These are phyloP conservation scores for Chondrosia reniformis DNA, from an alignment of 37 sponge, comb jelly and placozoan species.

Conservation along the genomic window DNA sequence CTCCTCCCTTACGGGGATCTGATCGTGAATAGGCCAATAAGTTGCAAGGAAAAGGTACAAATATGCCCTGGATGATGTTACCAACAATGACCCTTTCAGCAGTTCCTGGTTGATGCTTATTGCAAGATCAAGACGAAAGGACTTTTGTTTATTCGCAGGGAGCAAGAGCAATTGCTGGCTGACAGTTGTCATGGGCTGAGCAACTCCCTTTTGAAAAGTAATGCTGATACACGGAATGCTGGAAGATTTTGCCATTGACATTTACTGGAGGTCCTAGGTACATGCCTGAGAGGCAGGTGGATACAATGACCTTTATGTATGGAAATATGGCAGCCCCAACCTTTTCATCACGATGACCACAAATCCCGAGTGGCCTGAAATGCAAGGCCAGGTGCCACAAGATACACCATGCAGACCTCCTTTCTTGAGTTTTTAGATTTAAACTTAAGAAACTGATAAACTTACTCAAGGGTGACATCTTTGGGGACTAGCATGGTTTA, in stretches of 20 bases:
- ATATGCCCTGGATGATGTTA: conserved; percentile 78
- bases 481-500: too few species aligned
- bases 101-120: conserved; percentile 57
- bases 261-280: conserved; percentile 59
- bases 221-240: conserved; percentile 31
- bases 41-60: neutral
- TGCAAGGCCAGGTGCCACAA: conserved; percentile 29
- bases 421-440: conserved; percentile 37
- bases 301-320: conserved; percentile 61
- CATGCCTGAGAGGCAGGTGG: conserved; percentile 51
- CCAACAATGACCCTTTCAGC: conserved; percentile 46
- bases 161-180: conserved; percentile 24
- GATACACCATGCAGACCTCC: conserved; percentile 48
- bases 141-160: conserved; percentile 17
- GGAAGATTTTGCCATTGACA: conserved; percentile 50
- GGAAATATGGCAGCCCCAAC: conserved; percentile 37
- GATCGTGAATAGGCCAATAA: conserved; percentile 47
- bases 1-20: conserved; percentile 81
- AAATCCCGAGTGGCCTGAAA: conserved; percentile 56
- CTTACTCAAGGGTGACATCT: conserved; percentile 28
- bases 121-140: conserved; percentile 57
- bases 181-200: conserved; percentile 25
- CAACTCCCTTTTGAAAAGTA: conserved; percentile 15
- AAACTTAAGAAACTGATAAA: conserved; percentile 37
- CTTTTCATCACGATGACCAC: conserved; percentile 55